Base-by-base conservation (phyloP, 2,113 vertebrate species). In the Acrocephalus arundinaceus region DNA sequence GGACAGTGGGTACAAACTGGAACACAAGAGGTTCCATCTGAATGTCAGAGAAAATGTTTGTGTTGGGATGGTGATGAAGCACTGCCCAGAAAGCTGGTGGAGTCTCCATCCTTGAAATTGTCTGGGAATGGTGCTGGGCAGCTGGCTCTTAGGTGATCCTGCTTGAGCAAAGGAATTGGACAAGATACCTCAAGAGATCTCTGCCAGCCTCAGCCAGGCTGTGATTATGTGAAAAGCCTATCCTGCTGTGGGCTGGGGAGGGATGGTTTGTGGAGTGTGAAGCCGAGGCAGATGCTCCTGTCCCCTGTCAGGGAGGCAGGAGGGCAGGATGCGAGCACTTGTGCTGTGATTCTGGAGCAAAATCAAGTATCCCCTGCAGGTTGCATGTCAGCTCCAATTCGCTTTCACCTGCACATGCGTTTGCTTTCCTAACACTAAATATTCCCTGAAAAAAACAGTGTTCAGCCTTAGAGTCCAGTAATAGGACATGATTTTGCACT, bases 281-380 rank as follows among this genome's bases (percentile, higher is more conserved):
- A 39, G 59, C 46, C 0, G 0, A 77, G 75, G 31, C n/a, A 37
- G 85, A 31, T 0, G 1, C 84, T 70, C 48, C 61, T 88, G 39
- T 85, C 46, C 12, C 13, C 7, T 39, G 48, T 31, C 30, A 76
- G 31, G 0, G 1, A 0, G 1, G 12, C 45, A 55, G 33, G 37
- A 81, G 35, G 41, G 43, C 59, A 74, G 39, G 52, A 28, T 0
- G 0, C 39, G 17, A 90, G 7, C 20, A 4, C 28, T 71, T 67
- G 25, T 9, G 8, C 31, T 31, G 31, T 54, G 57, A 63, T 66
- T 58, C 15, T 24, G 39, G 6, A 27, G 6, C 17, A 27, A 33
- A 51, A 41, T 25, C 7, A 28, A 74, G 30, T 17, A 28, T 41
- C 35, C 21, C 35, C 54, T 74, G 58, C 46, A 90, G 48, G 20